Percentiles rank a stretch among this genome's conserved stretches.
Conservation (phyloP, 2,113 vertebrate species). For the Meles meles region DNA sequence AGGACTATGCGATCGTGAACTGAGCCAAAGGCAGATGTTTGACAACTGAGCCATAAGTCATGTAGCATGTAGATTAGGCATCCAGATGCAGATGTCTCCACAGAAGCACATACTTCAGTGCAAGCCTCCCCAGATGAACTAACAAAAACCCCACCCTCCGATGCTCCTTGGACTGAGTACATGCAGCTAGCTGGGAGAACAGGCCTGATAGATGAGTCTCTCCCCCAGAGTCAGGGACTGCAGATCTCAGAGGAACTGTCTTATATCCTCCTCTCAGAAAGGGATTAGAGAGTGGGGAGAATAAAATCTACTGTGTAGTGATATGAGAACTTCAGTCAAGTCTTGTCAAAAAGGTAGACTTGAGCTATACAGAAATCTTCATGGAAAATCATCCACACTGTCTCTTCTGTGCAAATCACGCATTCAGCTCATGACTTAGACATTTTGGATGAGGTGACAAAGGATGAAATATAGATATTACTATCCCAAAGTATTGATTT, state of each 20-base stretch:
- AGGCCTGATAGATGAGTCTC: not conserved
- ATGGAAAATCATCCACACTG: not conserved
- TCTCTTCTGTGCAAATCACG: not conserved
- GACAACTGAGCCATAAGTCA: not conserved
- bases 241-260: not conserved
- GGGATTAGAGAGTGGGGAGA: not conserved
- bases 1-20: too few species aligned
- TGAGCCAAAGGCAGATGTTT: too few species aligned
- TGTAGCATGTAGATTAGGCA: not conserved
- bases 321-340: not conserved
- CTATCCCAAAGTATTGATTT: not conserved
- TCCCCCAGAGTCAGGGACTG: not conserved
- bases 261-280: not conserved
- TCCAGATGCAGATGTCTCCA: not conserved
- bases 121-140: not conserved
- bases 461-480: constrained; percentile 17
- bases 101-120: not conserved
- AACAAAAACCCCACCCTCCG: rapidly evolving
- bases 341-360: not conserved
- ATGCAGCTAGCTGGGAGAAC: not conserved
- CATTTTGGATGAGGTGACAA: not conserved
- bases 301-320: not conserved
- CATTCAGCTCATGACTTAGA: not conserved
- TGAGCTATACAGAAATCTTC: not conserved
- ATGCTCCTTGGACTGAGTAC: not conserved